Conservation (phyloP, 2,888 invertebrate genomes). For the Dicranocentrus wangi region DNA sequence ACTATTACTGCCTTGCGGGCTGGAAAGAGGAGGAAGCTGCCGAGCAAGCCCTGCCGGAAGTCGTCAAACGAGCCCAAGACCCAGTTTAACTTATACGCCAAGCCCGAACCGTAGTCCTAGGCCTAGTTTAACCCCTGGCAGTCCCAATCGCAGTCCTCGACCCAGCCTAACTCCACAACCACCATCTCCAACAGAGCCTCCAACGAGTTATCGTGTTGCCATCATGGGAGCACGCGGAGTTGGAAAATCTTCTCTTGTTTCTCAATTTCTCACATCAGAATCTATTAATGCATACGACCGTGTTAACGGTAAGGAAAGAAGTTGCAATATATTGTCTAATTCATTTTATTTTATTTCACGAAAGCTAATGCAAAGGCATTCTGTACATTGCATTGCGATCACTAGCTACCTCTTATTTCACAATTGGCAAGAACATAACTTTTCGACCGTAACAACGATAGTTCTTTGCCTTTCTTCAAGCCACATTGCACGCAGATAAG, state of each 20-base stretch:
- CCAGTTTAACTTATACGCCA: constrained; percentile 55
- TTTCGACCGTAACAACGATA: neutral
- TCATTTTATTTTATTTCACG: constrained; percentile 25
- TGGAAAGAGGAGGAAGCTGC: constrained; percentile 75
- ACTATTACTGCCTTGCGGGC: constrained; percentile 67
- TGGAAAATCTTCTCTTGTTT: constrained; percentile 88
- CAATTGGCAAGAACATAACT: constrained; percentile 41
- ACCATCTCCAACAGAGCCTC: constrained; percentile 65
- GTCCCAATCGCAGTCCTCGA: constrained; percentile 76
- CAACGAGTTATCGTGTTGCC: constrained; percentile 81
- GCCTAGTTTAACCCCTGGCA: constrained; percentile 74
- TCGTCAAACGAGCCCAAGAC: constrained; percentile 73
- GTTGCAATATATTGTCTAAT: neutral
- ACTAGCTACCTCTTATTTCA: constrained; percentile 21
- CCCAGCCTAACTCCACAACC: constrained; percentile 64
- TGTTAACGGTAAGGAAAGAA: constrained; percentile 81
- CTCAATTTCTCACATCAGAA: constrained; percentile 92
- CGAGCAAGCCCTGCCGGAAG: constrained; percentile 72
- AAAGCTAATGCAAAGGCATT: neutral
- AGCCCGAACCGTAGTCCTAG: constrained; percentile 55
- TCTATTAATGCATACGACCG: constrained; percentile 95
- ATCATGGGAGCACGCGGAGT: constrained; percentile 87
- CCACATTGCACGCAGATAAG: too few species aligned
- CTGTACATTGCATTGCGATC: neutral
- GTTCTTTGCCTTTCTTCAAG: neutral